These are phyloP conservation scores for Graptemys geographica DNA, from an alignment of 2,797 vertebrate species.

Conservation along the genomic window DNA sequence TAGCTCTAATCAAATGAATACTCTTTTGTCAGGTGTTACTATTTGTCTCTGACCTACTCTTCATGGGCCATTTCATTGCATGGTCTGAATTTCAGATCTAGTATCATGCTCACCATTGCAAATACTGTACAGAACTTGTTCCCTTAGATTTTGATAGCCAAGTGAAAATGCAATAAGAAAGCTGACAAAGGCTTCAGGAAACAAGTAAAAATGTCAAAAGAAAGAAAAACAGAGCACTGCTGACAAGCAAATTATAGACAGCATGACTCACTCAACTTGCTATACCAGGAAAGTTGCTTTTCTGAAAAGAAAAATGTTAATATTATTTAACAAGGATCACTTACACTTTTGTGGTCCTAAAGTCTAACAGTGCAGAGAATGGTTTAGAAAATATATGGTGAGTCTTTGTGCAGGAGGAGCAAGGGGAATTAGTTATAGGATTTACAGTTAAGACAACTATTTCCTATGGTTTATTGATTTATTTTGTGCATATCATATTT, in stretches of 20 bases:
- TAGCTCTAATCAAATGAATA: conserved; percentile 12
- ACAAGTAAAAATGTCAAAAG: conserved; percentile 17
- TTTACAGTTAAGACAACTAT: background rate
- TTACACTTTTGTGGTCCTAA: background rate
- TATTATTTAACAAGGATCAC: background rate
- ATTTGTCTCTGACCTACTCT: conserved; percentile 47
- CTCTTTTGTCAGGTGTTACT: conserved; percentile 42
- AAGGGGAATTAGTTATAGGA: rapidly evolving
- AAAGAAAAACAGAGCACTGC: background rate
- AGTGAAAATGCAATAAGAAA: conserved; percentile 38
- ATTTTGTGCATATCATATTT: conserved; percentile 3
- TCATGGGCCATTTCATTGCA: conserved; percentile 21
- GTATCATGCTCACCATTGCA: conserved; percentile 19
- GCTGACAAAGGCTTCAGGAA: background rate
- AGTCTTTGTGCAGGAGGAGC: background rate
- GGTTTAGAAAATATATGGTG: background rate
- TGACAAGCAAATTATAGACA: background rate
- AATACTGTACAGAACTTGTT: background rate
- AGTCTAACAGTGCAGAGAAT: background rate
- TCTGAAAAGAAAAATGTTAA: background rate
- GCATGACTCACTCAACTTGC: background rate
- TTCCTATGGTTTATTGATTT: background rate
- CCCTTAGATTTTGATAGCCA: conserved; percentile 3
- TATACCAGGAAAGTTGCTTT: background rate
- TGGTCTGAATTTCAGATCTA: conserved; percentile 48